Evolutionary conservation across 1,140 invertebrate genomes (phyloP), one percentile per base, ranked within the genome.

Genomic region (Dufourea novaeangliae): DNA sequence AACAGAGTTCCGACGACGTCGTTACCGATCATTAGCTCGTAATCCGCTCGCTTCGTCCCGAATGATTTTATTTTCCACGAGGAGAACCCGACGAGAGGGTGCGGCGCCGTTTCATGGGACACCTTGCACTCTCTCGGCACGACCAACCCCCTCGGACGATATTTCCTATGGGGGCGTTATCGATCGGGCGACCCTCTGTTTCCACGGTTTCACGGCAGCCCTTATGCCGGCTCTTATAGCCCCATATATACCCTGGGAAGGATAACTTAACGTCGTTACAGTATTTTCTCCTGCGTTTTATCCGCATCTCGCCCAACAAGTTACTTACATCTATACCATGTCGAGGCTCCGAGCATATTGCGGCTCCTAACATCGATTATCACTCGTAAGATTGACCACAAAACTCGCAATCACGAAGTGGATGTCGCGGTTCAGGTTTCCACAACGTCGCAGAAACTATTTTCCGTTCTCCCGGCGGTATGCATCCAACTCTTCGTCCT

Each of bases 151-250:
- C 64, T 66, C 78, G 41, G 68, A 78, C 80, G 84, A 87, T 86
- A 83, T 87, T 82, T 86, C 66, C 85, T 64, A 85, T 86, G 82
- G 86, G 86, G 76, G 73, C 75, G 83, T 78, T 87, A 87, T 87
- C 86, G 86, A 87, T 87, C 86, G 80, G 32, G 20, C 63, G 29
- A 63, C 64, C 74, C 56, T 82, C 82, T 80, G 81, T 72, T 83
- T 83, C 77, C 83, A 84, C 77, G 67, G 67, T 85, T 79, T 76
- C 75, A 56, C 78, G 73, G 39, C 74, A 29, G 71, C 77, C 79
- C 74, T 87, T 79, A 84, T 61, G 59, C 78, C 71, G 56, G 32
- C 73, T 82, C 79, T 85, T 79, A 71, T 37, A 70, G 52, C 37
- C 79, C 77, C 80, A 56, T 64, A 25, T 52, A 69, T 27, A 22